Evolutionary conservation across 2,888 invertebrate species (phyloP), one percentile per base, ranked within the genome.

Genomic region (Pandemis cinnamomeana): DNA sequence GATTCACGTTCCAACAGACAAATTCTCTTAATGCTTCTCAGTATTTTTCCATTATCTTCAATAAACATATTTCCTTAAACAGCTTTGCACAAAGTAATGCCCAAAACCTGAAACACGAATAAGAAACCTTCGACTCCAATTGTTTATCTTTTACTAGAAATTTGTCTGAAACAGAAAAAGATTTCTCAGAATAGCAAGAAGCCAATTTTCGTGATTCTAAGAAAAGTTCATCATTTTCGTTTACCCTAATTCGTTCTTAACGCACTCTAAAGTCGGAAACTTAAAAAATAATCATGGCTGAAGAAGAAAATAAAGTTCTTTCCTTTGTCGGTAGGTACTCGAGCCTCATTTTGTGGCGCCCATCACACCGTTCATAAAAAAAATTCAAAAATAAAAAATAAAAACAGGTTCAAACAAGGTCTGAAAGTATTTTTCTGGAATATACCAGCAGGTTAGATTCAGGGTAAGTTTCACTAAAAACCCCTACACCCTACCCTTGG

Each of bases 231-330:
- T 0, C 41, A 58, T 51, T 64, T 36, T 69, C 64, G 51, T 64
- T 72, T 64, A 72, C 68, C 58, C 41, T 58, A 64, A 64, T 72
- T 58, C 72, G 48, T 48, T 69, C 68, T 58, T 60, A 72, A 48
- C 64, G 63, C 64, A 64, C 27, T 69, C 58, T 5, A 48, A 63
- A n/a, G 48, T 55, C n/a, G 55, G 61, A 58, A 80, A 82, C 83
- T 84, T 80, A 81, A 82, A 85, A 87, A 84, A 86, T 87, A 88
- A 87, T 77, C 77, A 78, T 79, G 78, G 78, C 77, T 78, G 76
- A 79, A 80, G 79, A 79, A 82, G 87, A 87, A 88, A 87, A 87
- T 85, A 87, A 86, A 51, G 13, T 51, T 51, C 7, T 51, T 51
- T 51, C 13, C n/a, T 51, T 6, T 81, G 81, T 81, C 81, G 80